These are phyloP conservation scores for Corythaixoides concolor DNA, from an alignment of 2,113 vertebrate species.

Conservation along the genomic window DNA sequence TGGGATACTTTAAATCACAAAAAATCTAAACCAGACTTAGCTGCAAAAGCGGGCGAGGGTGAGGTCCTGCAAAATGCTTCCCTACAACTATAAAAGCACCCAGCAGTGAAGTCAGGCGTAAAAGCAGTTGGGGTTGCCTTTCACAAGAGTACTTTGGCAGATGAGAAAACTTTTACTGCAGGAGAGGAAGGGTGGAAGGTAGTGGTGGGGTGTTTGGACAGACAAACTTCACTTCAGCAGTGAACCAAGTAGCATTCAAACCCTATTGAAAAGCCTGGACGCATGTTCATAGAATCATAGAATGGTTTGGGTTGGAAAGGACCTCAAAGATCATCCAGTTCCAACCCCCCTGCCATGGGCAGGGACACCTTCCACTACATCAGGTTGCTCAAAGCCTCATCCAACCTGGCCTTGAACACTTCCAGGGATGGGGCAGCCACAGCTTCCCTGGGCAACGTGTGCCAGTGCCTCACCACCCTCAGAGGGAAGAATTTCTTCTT, in stretches of 20 bases:
- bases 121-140: background rate
- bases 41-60: background rate
- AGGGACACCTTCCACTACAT: no score
- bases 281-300: fast-evolving
- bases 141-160: background rate
- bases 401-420: no score
- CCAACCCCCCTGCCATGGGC: no score
- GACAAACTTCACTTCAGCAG: background rate
- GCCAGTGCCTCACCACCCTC: no score
- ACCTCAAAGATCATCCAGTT: no score
- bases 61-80: background rate
- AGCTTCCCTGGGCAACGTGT: no score
- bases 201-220: background rate
- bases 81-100: background rate
- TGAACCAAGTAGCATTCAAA: background rate
- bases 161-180: background rate
- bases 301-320: no score
- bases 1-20: background rate
- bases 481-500: no score
- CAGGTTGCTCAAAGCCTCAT: no score
- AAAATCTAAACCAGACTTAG: background rate
- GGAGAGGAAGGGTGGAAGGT: background rate
- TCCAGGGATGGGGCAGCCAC: no score
- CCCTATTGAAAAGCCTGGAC: background rate
- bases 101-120: background rate